Percentiles rank a stretch among this genome's conserved stretches.
These are phyloP conservation scores for Lampris incognitus DNA, from an alignment of 2,113 vertebrate genomes.

Conservation along the genomic window DNA sequence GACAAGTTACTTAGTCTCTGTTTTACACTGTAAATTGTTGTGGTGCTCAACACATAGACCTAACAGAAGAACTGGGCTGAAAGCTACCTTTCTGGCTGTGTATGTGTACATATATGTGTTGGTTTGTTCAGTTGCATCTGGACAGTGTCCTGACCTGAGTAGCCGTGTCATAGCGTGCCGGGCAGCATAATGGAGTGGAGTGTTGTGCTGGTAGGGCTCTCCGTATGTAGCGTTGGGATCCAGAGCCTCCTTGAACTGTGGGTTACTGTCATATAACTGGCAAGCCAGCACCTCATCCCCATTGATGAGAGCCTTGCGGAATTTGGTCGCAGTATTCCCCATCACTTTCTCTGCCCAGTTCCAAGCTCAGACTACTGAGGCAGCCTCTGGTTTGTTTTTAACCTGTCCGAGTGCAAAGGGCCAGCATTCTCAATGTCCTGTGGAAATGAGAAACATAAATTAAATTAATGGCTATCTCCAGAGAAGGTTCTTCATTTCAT, in stretches of 20 bases:
- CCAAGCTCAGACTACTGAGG: constrained; percentile 63
- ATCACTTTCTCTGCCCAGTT: constrained; percentile 79
- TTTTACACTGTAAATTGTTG: no score
- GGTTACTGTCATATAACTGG: constrained; percentile 97
- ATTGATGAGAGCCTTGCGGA: constrained; percentile 97
- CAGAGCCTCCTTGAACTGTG: constrained; percentile 95
- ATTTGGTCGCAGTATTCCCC: constrained; percentile 99
- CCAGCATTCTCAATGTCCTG: constrained; percentile 86
- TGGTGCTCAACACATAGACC: no score
- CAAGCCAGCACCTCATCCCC: constrained; percentile 95
- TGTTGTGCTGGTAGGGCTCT: constrained; percentile 98
- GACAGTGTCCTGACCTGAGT: constrained; percentile 87
- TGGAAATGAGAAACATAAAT: constrained; percentile 23
- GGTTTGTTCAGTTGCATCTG: constrained; percentile 3
- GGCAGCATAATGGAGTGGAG: constrained; percentile 96
- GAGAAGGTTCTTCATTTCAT: neutral
- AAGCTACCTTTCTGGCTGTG: neutral
- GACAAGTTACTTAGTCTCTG: no score
- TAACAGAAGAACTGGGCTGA: neutral
- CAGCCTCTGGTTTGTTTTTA: constrained; percentile 74
- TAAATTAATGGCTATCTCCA: constrained; percentile 1
- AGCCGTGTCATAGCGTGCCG: constrained; percentile 96
- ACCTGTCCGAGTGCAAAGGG: constrained; percentile 73
- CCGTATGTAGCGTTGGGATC: constrained; percentile 98
- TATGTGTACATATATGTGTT: neutral